phyloP scores from a whole-genome alignment of 2,113 vertebrate genomes.

The Labeo rohita region DNA sequence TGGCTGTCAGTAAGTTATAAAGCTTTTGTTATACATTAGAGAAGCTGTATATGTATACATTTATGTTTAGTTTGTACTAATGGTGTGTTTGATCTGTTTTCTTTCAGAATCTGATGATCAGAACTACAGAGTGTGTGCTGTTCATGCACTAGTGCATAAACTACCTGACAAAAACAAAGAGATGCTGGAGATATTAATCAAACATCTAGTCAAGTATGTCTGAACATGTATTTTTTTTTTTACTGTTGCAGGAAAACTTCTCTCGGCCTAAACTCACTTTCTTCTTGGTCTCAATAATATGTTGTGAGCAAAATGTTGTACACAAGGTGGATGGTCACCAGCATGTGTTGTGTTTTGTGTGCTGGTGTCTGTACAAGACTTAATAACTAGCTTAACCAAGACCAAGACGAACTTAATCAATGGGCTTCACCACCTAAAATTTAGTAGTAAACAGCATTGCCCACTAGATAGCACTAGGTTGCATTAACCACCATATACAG shows the following conservation, averaged over 20 bases:
- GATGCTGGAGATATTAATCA: slow-evolving; percentile 95
- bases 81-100: slow-evolving; percentile 29
- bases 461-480: background rate
- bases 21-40: background rate
- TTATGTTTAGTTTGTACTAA: slow-evolving; percentile 5
- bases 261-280: background rate
- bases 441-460: background rate
- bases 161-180: slow-evolving; percentile 92
- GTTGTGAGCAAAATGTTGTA: background rate
- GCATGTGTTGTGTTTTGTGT: background rate
- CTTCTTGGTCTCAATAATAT: background rate
- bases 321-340: background rate
- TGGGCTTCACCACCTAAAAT: background rate
- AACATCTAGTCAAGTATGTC: slow-evolving; percentile 89
- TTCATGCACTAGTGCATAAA: slow-evolving; percentile 90
- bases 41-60: background rate
- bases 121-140: slow-evolving; percentile 92
- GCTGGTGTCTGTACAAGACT: background rate
- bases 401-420: background rate
- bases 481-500: background rate
- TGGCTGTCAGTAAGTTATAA: slow-evolving; percentile 90
- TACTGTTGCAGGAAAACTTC: background rate
- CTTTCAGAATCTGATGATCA: slow-evolving; percentile 93
- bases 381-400: background rate
- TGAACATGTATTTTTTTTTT: background rate